A percentile compares a stretch with the other conserved stretches of the same genome.
These are phyloP conservation scores for Tiliqua scincoides DNA, from an alignment of 2,113 vertebrate species.

Conservation along the genomic window DNA sequence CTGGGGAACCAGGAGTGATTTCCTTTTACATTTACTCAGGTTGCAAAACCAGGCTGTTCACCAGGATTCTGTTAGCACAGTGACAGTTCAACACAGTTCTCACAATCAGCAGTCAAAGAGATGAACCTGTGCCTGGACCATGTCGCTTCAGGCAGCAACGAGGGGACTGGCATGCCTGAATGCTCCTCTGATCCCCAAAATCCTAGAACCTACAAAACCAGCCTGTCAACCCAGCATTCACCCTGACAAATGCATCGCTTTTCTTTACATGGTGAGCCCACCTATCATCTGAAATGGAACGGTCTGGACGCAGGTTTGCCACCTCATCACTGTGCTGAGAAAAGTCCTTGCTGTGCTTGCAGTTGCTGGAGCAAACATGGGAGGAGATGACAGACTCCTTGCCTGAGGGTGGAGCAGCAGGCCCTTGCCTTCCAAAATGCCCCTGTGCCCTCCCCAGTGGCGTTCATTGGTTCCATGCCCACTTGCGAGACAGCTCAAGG, in stretches of 20 bases:
- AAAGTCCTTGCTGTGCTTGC: neutral
- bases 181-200: too few relatives aligned
- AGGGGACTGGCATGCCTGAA: neutral
- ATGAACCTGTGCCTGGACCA: neutral
- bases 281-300: neutral
- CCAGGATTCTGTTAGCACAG: neutral
- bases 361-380: neutral
- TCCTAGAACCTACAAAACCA: too few relatives aligned
- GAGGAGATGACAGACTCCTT: neutral
- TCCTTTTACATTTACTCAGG: neutral
- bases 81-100: neutral
- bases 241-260: too few relatives aligned
- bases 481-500: neutral
- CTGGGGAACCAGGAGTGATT: too few relatives aligned
- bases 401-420: neutral
- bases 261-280: too few relatives aligned
- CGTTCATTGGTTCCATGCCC: accelerated
- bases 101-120: neutral
- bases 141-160: neutral
- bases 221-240: too few relatives aligned
- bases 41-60: neutral
- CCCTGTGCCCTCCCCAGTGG: accelerated
- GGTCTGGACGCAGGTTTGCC: too few relatives aligned
- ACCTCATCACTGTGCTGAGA: too few relatives aligned
- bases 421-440: neutral